Conservation (phyloP, 2,888 invertebrate genomes). For the Tachina lurida region DNA sequence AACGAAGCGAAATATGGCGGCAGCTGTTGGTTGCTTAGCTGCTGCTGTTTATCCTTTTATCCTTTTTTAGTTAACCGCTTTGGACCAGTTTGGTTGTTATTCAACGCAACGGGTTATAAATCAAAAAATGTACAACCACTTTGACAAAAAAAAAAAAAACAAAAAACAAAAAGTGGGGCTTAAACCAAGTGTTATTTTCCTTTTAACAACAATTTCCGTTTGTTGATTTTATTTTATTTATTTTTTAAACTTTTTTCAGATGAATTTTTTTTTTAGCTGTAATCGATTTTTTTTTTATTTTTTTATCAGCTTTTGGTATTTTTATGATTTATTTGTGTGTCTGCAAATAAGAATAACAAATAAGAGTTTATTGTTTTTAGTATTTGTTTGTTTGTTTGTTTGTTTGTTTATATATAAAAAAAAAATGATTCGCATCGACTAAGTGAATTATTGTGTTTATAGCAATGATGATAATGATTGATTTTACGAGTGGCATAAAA, state of each 20-base stretch:
- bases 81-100: conserved; percentile 21
- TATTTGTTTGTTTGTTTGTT: conserved; percentile 7
- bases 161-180: too few species aligned
- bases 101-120: neutral
- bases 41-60: conserved; percentile 10
- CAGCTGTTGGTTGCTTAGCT: neutral
- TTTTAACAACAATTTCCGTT: conserved; percentile 33
- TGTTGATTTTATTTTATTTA: conserved; percentile 19
- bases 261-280: neutral
- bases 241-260: conserved; percentile 18
- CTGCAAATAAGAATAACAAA: conserved; percentile 10
- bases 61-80: conserved; percentile 4
- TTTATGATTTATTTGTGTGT: conserved; percentile 14
- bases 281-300: conserved; percentile 4
- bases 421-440: conserved; percentile 28
- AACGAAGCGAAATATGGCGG: neutral
- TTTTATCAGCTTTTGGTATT: neutral
- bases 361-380: conserved; percentile 20
- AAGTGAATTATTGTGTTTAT: conserved; percentile 6
- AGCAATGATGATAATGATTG: neutral
- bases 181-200: conserved; percentile 22
- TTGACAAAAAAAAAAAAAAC: neutral
- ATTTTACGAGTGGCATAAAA: neutral
- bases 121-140: conserved; percentile 5
- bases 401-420: neutral